These are phyloP conservation scores for Psilopogon haemacephalus DNA, from an alignment of 2,113 vertebrate species.

Conservation along the genomic window DNA sequence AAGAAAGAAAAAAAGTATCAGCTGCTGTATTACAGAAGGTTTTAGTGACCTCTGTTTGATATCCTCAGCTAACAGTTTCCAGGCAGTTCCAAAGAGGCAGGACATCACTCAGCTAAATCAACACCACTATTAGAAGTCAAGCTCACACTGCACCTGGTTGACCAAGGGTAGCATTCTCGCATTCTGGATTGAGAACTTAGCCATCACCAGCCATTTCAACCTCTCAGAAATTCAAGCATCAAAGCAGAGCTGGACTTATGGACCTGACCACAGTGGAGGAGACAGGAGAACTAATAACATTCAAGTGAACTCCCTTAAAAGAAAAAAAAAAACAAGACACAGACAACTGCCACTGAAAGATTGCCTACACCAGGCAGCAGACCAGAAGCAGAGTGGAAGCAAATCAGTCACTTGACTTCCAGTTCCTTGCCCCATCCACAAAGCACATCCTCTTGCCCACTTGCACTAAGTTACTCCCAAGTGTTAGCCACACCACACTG, in stretches of 20 bases:
- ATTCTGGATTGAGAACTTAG: neutral
- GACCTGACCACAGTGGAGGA: neutral
- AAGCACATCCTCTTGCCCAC: neutral
- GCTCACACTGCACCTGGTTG: neutral
- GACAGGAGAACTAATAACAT: neutral
- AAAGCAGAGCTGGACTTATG: neutral
- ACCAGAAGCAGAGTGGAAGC: neutral
- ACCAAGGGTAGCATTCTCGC: neutral
- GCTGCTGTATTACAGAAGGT: neutral
- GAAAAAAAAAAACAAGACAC: neutral
- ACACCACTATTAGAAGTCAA: neutral
- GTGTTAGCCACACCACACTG: neutral
- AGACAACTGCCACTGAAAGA: neutral
- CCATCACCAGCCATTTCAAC: neutral
- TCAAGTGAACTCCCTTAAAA: neutral
- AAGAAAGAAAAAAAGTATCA: neutral
- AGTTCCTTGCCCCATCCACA: slow-evolving; percentile 17
- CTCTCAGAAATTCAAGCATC: neutral
- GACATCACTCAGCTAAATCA: neutral
- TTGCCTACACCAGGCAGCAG: neutral
- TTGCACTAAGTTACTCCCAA: neutral
- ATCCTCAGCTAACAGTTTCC: neutral
- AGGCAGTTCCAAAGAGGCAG: neutral
- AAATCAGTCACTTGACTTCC: neutral
- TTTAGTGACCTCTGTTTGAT: neutral